Percentiles rank a stretch among this genome's conserved stretches.
phyloP scores from a whole-genome alignment of 2,113 vertebrate genomes.

The Catharus bicknelli region DNA sequence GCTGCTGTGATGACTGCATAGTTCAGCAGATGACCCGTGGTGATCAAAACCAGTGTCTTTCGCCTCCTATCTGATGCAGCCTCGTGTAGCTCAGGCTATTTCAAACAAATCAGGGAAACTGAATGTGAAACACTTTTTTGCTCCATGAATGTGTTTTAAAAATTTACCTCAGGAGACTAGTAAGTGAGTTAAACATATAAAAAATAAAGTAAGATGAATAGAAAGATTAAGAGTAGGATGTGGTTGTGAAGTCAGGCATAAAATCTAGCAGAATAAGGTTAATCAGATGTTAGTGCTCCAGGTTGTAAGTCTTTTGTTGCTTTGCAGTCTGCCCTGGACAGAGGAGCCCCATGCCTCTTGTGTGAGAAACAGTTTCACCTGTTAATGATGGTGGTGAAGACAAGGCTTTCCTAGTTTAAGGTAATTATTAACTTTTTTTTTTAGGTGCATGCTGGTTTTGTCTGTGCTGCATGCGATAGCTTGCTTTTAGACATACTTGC shows the following conservation, averaged over 20 bases:
- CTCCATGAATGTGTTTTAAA: not conserved
- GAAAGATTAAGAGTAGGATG: not conserved
- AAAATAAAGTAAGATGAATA: rapidly evolving
- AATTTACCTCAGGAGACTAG: not conserved
- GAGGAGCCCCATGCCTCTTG: not conserved
- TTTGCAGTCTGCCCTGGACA: not conserved
- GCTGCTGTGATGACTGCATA: conserved; percentile 68
- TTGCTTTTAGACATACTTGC: not conserved
- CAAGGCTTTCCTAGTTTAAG: not conserved
- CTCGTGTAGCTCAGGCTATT: not conserved
- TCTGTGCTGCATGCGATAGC: not conserved
- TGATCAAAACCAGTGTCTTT: conserved; percentile 51
- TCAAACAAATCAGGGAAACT: not conserved
- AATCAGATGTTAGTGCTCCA: not conserved
- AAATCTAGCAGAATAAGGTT: not conserved
- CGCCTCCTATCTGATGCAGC: conserved; percentile 68
- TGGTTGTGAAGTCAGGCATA: not conserved
- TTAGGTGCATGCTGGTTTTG: rapidly evolving
- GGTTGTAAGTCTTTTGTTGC: not conserved
- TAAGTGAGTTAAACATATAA: not conserved
- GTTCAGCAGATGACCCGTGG: conserved; percentile 69
- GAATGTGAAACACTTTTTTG: not conserved
- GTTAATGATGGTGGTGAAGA: not conserved
- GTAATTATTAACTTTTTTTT: not conserved
- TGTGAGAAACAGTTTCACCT: not conserved